Conservation (phyloP, 2,888 invertebrate species). For the Rhamphomyia laevipes region DNA sequence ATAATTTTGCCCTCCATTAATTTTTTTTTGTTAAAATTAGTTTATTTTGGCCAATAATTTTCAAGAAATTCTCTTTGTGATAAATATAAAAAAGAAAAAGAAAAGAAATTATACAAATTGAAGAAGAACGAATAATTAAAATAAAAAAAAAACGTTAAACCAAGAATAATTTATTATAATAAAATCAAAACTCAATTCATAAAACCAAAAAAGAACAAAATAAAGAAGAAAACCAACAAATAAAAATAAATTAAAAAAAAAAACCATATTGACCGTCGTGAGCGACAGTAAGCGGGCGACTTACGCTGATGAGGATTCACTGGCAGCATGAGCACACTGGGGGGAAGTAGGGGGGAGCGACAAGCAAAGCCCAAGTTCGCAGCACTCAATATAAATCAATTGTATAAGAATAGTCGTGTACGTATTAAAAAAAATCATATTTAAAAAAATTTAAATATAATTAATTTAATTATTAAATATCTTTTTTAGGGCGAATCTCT, state of each 20-base stretch:
- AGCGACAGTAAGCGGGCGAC: constrained; percentile 31
- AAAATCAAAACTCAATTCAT: too few relatives aligned
- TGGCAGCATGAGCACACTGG: constrained; percentile 42
- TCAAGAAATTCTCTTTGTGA: too few relatives aligned
- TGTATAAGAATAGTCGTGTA: constrained; percentile 80
- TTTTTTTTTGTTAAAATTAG: too few relatives aligned
- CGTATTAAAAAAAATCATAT: constrained; percentile 32
- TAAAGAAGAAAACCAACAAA: not conserved
- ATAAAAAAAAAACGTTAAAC: too few relatives aligned
- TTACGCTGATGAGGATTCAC: constrained; percentile 41
- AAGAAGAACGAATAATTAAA: too few relatives aligned
- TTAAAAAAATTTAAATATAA: constrained; percentile 4
- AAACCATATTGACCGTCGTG: constrained; percentile 11
- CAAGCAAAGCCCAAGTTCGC: constrained; percentile 82
- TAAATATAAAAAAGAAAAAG: too few relatives aligned
- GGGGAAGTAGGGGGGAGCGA: constrained; percentile 42
- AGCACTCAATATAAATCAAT: constrained; percentile 95
- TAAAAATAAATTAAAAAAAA: not conserved
- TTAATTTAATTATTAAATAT: constrained; percentile 7
- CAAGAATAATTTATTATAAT: too few relatives aligned
- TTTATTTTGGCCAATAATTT: too few relatives aligned
- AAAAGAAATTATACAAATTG: too few relatives aligned
- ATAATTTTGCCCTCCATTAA: too few relatives aligned
- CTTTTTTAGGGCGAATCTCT: constrained; percentile 62
- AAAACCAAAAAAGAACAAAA: not conserved